Percentiles rank a stretch among this genome's conserved stretches.
Evolutionary conservation across 2,113 vertebrate species (phyloP).

Genomic region (Caracal caracal): DNA sequence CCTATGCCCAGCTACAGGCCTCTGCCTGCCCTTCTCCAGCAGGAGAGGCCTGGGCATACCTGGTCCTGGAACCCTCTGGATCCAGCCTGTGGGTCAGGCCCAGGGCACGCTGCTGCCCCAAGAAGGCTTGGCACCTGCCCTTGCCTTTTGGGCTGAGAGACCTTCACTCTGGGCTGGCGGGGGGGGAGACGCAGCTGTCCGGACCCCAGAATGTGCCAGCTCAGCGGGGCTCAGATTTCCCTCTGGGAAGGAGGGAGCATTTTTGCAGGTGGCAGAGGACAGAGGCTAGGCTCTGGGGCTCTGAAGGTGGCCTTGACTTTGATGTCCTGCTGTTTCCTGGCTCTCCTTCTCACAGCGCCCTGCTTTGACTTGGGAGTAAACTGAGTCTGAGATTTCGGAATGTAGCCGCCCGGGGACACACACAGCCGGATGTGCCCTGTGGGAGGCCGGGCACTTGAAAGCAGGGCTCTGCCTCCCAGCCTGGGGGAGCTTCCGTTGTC

Average conservation of each 20-base stretch:
- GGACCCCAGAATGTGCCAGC: background rate
- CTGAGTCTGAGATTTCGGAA: background rate
- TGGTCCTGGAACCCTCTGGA: background rate
- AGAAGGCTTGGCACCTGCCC: background rate
- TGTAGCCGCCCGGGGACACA: background rate
- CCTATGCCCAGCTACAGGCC: fast-evolving
- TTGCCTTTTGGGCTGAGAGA: background rate
- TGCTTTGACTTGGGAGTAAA: background rate
- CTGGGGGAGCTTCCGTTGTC: background rate
- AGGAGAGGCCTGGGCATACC: fast-evolving
- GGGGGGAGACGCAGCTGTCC: background rate
- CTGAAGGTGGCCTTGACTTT: fast-evolving
- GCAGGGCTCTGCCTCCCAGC: background rate
- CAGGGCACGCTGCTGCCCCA: fast-evolving
- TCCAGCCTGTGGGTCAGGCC: background rate
- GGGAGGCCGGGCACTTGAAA: background rate
- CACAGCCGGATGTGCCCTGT: background rate
- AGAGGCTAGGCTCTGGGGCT: background rate
- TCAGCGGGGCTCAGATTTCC: background rate
- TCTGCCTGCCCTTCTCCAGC: background rate
- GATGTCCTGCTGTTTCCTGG: no score
- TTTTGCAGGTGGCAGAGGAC: background rate
- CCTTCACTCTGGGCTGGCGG: background rate
- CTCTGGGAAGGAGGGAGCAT: background rate
- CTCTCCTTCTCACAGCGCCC: background rate